These are phyloP conservation scores for Melanostoma scalare DNA, from an alignment of 2,888 invertebrate species.

Conservation along the genomic window DNA sequence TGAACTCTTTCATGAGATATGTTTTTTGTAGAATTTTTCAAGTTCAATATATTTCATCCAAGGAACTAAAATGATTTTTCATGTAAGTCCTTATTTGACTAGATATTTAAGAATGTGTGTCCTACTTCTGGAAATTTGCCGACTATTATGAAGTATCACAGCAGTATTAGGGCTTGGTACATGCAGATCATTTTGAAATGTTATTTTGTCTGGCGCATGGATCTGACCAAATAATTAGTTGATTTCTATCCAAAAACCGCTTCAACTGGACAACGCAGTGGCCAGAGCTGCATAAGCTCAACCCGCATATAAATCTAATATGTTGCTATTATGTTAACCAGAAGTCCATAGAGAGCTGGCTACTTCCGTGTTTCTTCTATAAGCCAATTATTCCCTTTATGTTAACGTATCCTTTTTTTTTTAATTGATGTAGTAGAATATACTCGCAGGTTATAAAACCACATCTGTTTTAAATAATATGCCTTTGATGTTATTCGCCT, in stretches of 20 bases:
- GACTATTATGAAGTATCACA: conserved; percentile 1
- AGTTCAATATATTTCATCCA: too few relatives aligned
- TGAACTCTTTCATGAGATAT: too few relatives aligned
- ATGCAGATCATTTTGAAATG: conserved; percentile 23
- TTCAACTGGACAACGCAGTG: too few relatives aligned
- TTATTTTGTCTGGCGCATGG: conserved; percentile 16
- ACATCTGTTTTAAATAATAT: conserved; percentile 17
- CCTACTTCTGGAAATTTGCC: conserved; percentile 5
- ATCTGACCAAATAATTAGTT: too few relatives aligned
- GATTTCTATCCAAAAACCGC: too few relatives aligned
- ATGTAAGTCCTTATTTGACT: too few relatives aligned
- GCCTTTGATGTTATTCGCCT: conserved; percentile 19
- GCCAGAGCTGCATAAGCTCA: too few relatives aligned
- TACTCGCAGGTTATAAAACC: conserved; percentile 5
- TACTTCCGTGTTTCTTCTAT: conserved; percentile 12
- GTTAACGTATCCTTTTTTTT: not conserved
- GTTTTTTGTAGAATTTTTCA: too few relatives aligned
- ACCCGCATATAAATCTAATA: conserved; percentile 14
- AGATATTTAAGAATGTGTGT: conserved; percentile 10
- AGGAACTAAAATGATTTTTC: too few relatives aligned
- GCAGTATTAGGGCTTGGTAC: conserved; percentile 9
- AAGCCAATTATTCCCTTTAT: not conserved
- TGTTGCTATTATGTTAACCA: not conserved
- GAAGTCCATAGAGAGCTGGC: not conserved
- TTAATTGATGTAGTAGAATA: not conserved